Evolutionary conservation across 2,888 invertebrate genomes (phyloP).

Genomic region (Stenodema calcarata): DNA sequence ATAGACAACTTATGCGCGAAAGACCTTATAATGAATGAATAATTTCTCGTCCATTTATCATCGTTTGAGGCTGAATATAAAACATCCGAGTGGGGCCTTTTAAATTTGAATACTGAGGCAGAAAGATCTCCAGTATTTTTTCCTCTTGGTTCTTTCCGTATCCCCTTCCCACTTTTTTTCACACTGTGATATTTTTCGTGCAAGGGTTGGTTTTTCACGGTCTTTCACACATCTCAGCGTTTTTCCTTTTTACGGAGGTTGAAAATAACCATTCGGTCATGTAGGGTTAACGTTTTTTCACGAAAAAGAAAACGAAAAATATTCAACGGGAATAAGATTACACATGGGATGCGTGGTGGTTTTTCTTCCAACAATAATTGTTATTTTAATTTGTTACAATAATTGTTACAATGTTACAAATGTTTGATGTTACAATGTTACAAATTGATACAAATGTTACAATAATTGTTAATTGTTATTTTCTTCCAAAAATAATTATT

Average conservation of each 20-base stretch:
- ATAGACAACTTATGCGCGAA: neutral
- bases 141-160: neutral
- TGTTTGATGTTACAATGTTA: no score
- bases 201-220: neutral
- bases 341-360: no score
- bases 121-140: neutral
- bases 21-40: constrained; percentile 22
- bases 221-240: neutral
- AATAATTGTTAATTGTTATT: no score
- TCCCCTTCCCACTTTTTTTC: neutral
- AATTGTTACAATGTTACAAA: no score
- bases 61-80: constrained; percentile 15
- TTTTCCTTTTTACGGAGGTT: neutral
- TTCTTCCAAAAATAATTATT: no score
- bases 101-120: constrained; percentile 25
- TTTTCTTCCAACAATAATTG: no score
- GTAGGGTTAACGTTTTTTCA: neutral
- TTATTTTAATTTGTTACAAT: no score
- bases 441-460: no score
- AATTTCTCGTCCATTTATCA: constrained; percentile 19
- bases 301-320: neutral
- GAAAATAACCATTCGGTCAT: neutral
- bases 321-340: no score
- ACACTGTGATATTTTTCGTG: neutral
- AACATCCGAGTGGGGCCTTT: neutral